phyloP scores from a whole-genome alignment of 2,888 invertebrate genomes.

The Digitonthophagus gazella region DNA sequence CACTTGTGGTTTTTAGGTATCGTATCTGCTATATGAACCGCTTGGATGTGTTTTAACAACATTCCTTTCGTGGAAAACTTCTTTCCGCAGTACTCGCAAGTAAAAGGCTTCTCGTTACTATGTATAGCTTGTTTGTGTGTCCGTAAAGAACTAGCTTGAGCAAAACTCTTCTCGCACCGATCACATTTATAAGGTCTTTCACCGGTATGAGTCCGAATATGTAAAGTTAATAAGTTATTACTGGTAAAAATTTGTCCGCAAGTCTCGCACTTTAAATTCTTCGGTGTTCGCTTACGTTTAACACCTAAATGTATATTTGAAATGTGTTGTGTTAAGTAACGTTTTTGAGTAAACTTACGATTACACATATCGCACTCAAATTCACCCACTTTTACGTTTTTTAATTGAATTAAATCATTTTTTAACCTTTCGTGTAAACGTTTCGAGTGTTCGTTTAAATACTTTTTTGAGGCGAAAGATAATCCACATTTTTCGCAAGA shows the following conservation, averaged over 20 bases:
- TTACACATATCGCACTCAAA: constrained; percentile 1
- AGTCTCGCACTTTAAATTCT: constrained; percentile 9
- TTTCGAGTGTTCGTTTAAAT: background rate
- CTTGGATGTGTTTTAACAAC: constrained; percentile 37
- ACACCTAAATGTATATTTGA: constrained; percentile 4
- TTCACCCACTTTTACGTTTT: background rate
- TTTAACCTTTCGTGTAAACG: background rate
- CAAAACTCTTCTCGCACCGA: constrained; percentile 39
- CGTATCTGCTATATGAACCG: constrained; percentile 41
- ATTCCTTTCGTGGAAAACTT: constrained; percentile 40
- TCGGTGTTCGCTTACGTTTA: background rate
- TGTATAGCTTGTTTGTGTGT: constrained; percentile 40
- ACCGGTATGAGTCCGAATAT: constrained; percentile 42
- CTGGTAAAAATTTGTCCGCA: constrained; percentile 6
- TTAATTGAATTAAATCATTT: background rate
- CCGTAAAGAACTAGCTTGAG: constrained; percentile 38
- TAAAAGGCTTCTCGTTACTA: constrained; percentile 40
- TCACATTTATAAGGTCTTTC: constrained; percentile 42
- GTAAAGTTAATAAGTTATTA: constrained; percentile 17
- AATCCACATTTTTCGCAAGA: constrained; percentile 12
- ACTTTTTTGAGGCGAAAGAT: constrained; percentile 1
- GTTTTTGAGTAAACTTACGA: constrained; percentile 1
- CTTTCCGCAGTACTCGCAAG: constrained; percentile 40
- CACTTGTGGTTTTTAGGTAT: constrained; percentile 37
- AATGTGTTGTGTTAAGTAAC: constrained; percentile 10